These are phyloP conservation scores for Garrulus glandarius DNA, from an alignment of 2,797 vertebrate genomes.

Conservation along the genomic window DNA sequence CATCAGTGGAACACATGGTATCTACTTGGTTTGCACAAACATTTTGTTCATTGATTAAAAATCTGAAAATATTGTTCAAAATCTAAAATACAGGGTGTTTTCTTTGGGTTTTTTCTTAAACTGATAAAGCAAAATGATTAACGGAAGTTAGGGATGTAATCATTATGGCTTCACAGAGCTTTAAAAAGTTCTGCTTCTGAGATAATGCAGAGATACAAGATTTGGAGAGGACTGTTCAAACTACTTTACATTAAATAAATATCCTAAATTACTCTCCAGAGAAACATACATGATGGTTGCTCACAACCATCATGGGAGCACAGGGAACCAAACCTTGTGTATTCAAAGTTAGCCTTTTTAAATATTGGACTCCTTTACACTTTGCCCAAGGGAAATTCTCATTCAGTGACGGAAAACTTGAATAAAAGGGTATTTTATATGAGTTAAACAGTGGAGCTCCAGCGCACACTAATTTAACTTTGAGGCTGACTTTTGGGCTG, in stretches of 20 bases:
- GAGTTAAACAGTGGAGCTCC: neutral
- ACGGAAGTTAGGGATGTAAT: neutral
- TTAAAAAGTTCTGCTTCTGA: neutral
- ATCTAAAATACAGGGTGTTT: neutral
- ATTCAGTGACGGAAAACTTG: neutral
- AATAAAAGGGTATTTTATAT: neutral
- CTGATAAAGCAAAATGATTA: neutral
- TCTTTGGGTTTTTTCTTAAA: neutral
- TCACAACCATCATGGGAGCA: neutral
- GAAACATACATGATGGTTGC: neutral
- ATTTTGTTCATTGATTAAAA: neutral
- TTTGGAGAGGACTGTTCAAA: neutral
- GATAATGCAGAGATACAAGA: neutral
- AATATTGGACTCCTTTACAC: neutral
- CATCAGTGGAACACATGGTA: neutral
- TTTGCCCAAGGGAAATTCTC: neutral
- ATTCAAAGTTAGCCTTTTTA: neutral
- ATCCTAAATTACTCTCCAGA: neutral
- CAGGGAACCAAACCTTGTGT: neutral
- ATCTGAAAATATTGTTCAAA: neutral
- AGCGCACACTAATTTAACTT: neutral
- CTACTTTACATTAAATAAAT: neutral
- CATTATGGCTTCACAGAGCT: neutral
- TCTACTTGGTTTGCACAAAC: neutral
- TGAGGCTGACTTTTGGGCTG: neutral